A percentile compares a stretch with the other conserved stretches of the same genome.
Conservation (phyloP, 2,113 vertebrate species). For the Phaethornis superciliosus region DNA sequence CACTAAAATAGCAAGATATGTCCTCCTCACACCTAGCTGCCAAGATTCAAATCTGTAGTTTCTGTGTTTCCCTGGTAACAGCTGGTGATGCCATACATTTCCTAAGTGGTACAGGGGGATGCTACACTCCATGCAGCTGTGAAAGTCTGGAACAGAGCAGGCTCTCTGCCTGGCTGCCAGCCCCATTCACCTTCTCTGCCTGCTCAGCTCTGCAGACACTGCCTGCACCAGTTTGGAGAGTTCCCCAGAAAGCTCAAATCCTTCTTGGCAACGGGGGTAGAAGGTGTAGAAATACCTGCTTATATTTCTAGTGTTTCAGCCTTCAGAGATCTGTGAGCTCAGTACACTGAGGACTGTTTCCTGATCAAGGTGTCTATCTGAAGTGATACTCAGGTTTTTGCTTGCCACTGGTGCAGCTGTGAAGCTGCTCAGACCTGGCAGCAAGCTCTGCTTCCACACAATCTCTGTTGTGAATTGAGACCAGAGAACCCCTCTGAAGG, state of each 20-base stretch:
- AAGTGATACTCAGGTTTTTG: not conserved
- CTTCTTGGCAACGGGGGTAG: not conserved
- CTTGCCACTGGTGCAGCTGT: not conserved
- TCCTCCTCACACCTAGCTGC: slow-evolving; percentile 5
- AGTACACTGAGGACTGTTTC: not conserved
- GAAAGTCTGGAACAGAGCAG: slow-evolving; percentile 23
- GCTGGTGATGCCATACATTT: slow-evolving; percentile 9
- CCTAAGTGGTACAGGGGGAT: slow-evolving; percentile 16
- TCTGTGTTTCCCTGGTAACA: slow-evolving; percentile 55
- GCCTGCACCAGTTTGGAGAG: not conserved
- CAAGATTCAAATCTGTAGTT: slow-evolving; percentile 31
- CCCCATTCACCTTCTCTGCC: not conserved
- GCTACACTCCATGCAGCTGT: not conserved
- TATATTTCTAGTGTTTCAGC: not conserved
- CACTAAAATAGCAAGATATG: slow-evolving; percentile 11
- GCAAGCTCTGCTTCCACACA: not conserved
- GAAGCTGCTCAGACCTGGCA: not conserved
- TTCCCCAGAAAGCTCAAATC: not conserved
- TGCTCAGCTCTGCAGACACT: not conserved
- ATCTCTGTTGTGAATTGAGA: not conserved
- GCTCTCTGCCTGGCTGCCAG: not conserved
- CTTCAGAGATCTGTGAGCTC: not conserved
- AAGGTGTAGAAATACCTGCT: not conserved
- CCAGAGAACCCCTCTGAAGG: not conserved
- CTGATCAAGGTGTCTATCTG: not conserved